Base-by-base conservation (phyloP, 2,888 invertebrate species). In the Bembecia ichneumoniformis region DNA sequence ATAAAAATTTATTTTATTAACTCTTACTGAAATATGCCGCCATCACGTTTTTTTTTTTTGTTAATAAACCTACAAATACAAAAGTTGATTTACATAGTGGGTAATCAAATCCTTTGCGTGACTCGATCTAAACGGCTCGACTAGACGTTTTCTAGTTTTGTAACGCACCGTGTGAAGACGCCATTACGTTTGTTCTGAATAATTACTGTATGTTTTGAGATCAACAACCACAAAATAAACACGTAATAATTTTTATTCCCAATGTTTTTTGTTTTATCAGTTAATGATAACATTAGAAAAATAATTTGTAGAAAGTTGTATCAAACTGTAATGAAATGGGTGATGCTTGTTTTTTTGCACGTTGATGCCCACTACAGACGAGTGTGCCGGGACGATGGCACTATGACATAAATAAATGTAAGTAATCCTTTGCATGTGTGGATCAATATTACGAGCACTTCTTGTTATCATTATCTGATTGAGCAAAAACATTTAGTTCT, bases 101-200 rank as follows among this genome's bases (percentile, higher is more conserved):
- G n/a, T n/a, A n/a, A n/a, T n/a, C n/a, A n/a, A n/a, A n/a, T n/a
- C n/a, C n/a, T n/a, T n/a, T n/a, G n/a, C n/a, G n/a, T n/a, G n/a
- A n/a, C n/a, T n/a, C n/a, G n/a, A n/a, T n/a, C n/a, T n/a, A n/a
- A n/a, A n/a, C n/a, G n/a, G n/a, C n/a, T n/a, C n/a, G n/a, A n/a
- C n/a, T n/a, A n/a, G n/a, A n/a, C n/a, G n/a, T n/a, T n/a, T n/a
- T n/a, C n/a, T n/a, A n/a, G n/a, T n/a, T n/a, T n/a, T n/a, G n/a
- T n/a, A n/a, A 14, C 13, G 9, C 13, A 5, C n/a, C 13, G 5
- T 43, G 14, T 7, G 11, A 20, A n/a, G 43, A 36, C 13, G 14
- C 47, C 49, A 50, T 45, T 50, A 50, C 92, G 51, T 99, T 99
- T 87, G 88, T 95, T 63, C 20, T 20, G 7, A 1, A 20, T 7